Evolutionary conservation across 2,888 invertebrate genomes (phyloP).

Genomic region (Apoda limacodes): DNA sequence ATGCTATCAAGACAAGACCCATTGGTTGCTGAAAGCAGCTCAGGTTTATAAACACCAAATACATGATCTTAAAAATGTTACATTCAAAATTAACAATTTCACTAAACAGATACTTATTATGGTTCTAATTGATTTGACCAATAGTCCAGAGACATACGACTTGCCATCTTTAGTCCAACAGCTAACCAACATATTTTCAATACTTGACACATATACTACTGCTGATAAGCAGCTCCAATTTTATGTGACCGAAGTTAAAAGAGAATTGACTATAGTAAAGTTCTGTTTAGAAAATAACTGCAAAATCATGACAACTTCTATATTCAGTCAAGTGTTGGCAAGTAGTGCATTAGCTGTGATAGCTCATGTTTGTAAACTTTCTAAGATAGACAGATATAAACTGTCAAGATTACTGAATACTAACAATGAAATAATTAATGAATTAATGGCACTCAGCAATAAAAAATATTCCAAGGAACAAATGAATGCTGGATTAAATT

Average conservation of each 20-base stretch:
- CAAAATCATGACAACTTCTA: slow-evolving; percentile 60
- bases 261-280: slow-evolving; percentile 58
- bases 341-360: slow-evolving; percentile 61
- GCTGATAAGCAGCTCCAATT: slow-evolving; percentile 54
- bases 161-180: slow-evolving; percentile 54
- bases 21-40: slow-evolving; percentile 60
- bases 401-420: slow-evolving; percentile 55
- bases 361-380: slow-evolving; percentile 61
- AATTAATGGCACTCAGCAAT: slow-evolving; percentile 37
- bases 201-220: slow-evolving; percentile 53
- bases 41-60: slow-evolving; percentile 54
- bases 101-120: slow-evolving; percentile 62
- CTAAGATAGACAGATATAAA: slow-evolving; percentile 61
- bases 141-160: slow-evolving; percentile 57
- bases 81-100: slow-evolving; percentile 61
- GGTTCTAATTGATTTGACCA: slow-evolving; percentile 60
- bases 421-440: slow-evolving; percentile 54
- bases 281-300: slow-evolving; percentile 63
- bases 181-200: slow-evolving; percentile 57
- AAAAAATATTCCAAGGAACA: slow-evolving; percentile 28
- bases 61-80: slow-evolving; percentile 56
- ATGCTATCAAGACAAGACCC: slow-evolving; percentile 58
- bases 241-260: slow-evolving; percentile 60
- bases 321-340: slow-evolving; percentile 53
- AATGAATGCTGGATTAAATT: slow-evolving; percentile 32